Conservation (phyloP, 2,113 vertebrate genomes). For the Formicarius rufipectus region DNA sequence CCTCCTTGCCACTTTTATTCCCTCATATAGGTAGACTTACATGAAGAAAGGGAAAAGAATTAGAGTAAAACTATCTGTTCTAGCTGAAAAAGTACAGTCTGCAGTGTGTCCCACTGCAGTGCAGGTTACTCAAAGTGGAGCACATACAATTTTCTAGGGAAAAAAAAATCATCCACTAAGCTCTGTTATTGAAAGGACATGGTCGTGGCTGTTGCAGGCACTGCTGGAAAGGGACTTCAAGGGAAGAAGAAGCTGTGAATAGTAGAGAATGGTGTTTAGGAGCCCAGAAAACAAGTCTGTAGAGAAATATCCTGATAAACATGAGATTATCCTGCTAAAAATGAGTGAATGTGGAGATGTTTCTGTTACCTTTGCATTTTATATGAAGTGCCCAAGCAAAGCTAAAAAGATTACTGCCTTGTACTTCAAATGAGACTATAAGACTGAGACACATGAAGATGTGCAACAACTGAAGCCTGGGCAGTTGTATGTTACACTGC, state of each 20-base stretch:
- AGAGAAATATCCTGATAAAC: neutral
- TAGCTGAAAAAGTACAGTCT: neutral
- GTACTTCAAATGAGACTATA: neutral
- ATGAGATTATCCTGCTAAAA: neutral
- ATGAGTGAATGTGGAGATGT: neutral
- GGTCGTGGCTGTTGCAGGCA: neutral
- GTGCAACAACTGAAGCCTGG: neutral
- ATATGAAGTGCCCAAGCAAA: neutral
- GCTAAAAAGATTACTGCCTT: neutral
- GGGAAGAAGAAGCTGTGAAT: neutral
- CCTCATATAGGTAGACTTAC: neutral
- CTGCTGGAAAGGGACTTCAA: neutral
- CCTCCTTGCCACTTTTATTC: neutral
- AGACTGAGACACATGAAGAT: neutral
- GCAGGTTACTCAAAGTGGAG: neutral
- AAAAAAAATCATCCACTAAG: neutral
- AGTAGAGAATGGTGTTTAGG: neutral
- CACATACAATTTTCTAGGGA: neutral
- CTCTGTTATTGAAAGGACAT: neutral
- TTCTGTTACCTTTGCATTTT: neutral
- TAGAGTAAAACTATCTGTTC: neutral
- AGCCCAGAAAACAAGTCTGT: neutral
- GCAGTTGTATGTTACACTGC: neutral
- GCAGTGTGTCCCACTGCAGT: neutral
- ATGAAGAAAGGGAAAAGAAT: neutral